Percentiles rank a stretch among this genome's conserved stretches.
These are phyloP conservation scores for Drosophila mettleri DNA, from an alignment of 2,888 invertebrate genomes.

Conservation along the genomic window DNA sequence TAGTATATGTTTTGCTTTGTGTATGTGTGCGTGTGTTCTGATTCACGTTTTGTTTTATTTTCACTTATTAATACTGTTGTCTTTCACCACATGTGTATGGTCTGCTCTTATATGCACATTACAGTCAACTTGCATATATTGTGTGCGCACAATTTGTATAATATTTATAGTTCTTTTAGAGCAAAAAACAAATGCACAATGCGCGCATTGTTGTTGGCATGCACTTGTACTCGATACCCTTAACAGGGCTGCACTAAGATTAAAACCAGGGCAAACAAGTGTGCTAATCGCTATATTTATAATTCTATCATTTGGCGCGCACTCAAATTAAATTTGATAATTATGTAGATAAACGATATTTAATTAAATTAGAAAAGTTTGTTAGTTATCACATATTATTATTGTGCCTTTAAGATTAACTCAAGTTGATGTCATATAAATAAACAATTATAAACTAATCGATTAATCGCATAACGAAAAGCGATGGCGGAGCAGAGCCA, in stretches of 20 bases:
- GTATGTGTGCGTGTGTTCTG: constrained; percentile 65
- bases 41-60: constrained; percentile 67
- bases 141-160: constrained; percentile 10
- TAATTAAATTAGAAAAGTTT: not conserved
- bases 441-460: not conserved
- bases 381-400: not conserved
- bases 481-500: not conserved
- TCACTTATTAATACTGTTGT: constrained; percentile 20
- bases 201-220: constrained; percentile 70
- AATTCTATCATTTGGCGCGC: constrained; percentile 7
- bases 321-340: not conserved
- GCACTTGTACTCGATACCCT: constrained; percentile 64
- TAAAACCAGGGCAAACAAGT: constrained; percentile 5
- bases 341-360: not conserved
- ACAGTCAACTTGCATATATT: not conserved
- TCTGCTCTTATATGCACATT: constrained; percentile 10
- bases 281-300: not conserved
- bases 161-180: constrained; percentile 28
- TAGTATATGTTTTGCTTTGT: constrained; percentile 22
- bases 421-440: not conserved
- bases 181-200: constrained; percentile 60
- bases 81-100: constrained; percentile 1
- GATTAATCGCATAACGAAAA: not conserved
- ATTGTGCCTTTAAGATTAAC: too few relatives aligned
- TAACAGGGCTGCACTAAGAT: constrained; percentile 19